A percentile compares a stretch with the other conserved stretches of the same genome.
Evolutionary conservation across 2,797 vertebrate genomes (phyloP).

Genomic region (Neoniphon sammara): DNA sequence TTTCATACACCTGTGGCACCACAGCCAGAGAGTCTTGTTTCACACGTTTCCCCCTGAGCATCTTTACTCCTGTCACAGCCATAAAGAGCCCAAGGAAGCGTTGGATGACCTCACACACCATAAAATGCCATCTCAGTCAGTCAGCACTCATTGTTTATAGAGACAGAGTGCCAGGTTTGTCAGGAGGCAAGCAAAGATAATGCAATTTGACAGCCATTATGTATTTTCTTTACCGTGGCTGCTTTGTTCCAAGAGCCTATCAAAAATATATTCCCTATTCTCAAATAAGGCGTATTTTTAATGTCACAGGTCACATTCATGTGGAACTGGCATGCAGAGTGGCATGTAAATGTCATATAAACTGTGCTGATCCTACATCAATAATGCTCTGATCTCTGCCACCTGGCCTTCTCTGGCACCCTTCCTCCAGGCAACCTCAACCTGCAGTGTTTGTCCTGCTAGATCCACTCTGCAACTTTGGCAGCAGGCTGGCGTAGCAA

Average conservation of each 20-base stretch:
- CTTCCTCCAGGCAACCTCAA: constrained; percentile 39
- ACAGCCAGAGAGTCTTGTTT: constrained; percentile 68
- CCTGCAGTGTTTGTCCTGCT: constrained; percentile 37
- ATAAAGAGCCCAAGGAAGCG: constrained; percentile 23
- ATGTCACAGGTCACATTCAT: constrained; percentile 8
- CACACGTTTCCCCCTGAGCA: constrained; percentile 55
- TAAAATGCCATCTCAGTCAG: constrained; percentile 62
- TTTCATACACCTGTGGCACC: constrained; percentile 70
- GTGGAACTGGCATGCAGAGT: background rate
- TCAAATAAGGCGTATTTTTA: background rate
- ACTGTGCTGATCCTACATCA: constrained; percentile 3
- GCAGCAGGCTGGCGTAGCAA: constrained; percentile 34
- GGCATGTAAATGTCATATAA: background rate
- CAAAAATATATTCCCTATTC: constrained; percentile 1
- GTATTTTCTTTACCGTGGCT: constrained; percentile 21
- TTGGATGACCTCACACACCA: constrained; percentile 72
- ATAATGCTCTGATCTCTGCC: constrained; percentile 15
- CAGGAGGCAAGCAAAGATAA: constrained; percentile 55
- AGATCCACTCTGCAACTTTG: constrained; percentile 44
- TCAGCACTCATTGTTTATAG: constrained; percentile 54
- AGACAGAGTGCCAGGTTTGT: constrained; percentile 59
- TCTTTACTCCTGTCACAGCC: constrained; percentile 66
- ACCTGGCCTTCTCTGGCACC: constrained; percentile 16
- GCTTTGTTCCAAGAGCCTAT: constrained; percentile 34
- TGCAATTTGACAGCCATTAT: constrained; percentile 27